A percentile compares a stretch with the other conserved stretches of the same genome.
These are phyloP conservation scores for Urocolius indicus DNA, from an alignment of 2,113 vertebrate species.

Conservation along the genomic window DNA sequence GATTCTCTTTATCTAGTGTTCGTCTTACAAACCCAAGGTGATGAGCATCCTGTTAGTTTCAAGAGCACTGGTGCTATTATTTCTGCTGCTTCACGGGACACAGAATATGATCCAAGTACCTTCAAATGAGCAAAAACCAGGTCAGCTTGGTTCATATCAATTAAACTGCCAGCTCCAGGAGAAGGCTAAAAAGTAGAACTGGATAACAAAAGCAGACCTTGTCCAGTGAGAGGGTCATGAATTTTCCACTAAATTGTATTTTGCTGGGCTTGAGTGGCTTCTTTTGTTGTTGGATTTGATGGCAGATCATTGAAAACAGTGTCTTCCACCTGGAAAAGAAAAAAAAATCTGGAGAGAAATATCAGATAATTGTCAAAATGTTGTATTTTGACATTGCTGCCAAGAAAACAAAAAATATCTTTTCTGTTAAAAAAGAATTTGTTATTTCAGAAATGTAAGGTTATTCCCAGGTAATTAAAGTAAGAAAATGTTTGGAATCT, in stretches of 20 bases:
- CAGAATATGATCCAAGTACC: conserved; percentile 52
- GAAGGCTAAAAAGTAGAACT: conserved; percentile 5
- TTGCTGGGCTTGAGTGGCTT: not conserved
- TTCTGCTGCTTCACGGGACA: conserved; percentile 61
- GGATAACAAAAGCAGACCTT: conserved; percentile 46
- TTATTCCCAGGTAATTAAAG: conserved; percentile 7
- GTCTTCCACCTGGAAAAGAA: not conserved
- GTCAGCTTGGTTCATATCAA: conserved; percentile 54
- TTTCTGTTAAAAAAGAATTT: not conserved
- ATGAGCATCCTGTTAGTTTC: conserved; percentile 68
- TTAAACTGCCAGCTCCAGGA: conserved; percentile 37
- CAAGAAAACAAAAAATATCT: not conserved
- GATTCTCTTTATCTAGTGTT: conserved; percentile 70
- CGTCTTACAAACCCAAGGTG: conserved; percentile 71
- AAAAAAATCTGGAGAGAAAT: not conserved
- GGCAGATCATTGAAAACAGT: not conserved
- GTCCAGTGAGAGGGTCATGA: not conserved
- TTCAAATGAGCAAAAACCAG: conserved; percentile 32
- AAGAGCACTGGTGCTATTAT: conserved; percentile 64
- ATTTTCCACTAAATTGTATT: conserved; percentile 33
- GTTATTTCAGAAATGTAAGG: not conserved
- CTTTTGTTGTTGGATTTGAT: not conserved
- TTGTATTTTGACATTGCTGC: not conserved
- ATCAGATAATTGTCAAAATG: not conserved
- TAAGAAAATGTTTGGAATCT: not conserved